Conservation (phyloP, 2,113 vertebrate species). For the Numida meleagris region DNA sequence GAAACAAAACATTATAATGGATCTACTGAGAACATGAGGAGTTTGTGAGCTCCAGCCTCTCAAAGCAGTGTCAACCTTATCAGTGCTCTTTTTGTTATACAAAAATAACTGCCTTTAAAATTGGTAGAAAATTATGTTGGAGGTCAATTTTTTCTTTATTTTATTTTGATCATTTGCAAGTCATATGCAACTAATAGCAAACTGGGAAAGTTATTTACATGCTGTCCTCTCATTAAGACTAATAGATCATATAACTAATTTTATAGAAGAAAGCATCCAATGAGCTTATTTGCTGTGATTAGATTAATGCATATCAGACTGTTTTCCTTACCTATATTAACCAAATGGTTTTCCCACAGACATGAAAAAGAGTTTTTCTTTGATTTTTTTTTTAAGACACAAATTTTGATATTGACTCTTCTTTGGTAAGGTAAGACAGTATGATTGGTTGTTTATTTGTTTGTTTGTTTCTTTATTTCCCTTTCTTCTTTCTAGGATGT, state of each 20-base stretch:
- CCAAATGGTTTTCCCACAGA: rapidly evolving
- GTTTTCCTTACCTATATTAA: background rate
- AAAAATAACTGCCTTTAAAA: background rate
- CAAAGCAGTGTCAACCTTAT: background rate
- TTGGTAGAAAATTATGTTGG: background rate
- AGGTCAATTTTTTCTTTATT: background rate
- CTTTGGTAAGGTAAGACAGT: background rate
- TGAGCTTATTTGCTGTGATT: background rate
- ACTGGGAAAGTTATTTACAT: background rate
- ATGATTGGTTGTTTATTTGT: rapidly evolving
- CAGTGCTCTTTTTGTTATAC: background rate
- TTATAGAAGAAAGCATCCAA: background rate
- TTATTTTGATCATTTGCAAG: background rate
- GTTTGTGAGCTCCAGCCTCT: background rate
- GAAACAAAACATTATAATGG: background rate
- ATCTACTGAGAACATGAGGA: background rate
- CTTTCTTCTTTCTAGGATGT: background rate
- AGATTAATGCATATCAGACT: background rate
- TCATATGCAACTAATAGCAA: background rate
- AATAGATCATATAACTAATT: background rate
- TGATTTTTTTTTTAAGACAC: background rate
- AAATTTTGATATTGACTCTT: background rate
- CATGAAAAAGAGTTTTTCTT: background rate
- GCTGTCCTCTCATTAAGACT: background rate
- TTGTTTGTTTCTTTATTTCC: background rate